phyloP scores from a whole-genome alignment of 2,113 vertebrate species.

The Xiphophorus hellerii region DNA sequence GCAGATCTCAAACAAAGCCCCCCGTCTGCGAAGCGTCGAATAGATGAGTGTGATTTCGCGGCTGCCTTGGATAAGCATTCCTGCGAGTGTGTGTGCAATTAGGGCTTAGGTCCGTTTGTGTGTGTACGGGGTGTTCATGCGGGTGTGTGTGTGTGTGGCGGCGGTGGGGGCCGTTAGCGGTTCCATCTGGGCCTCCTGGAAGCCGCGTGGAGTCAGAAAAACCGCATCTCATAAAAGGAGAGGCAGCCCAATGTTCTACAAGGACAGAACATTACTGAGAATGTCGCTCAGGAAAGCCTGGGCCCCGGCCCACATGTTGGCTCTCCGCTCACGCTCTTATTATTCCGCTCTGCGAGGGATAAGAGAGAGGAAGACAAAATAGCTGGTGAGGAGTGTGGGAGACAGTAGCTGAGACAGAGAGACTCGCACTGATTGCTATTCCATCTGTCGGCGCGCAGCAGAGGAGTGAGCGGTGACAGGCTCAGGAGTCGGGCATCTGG shows the following conservation, averaged over 20 bases:
- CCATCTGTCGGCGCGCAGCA: conserved; percentile 87
- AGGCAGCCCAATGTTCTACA: conserved; percentile 99
- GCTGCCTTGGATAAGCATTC: conserved; percentile 73
- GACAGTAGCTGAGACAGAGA: conserved; percentile 61
- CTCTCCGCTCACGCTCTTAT: conserved; percentile 67
- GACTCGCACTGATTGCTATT: conserved; percentile 92
- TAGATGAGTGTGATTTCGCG: conserved; percentile 56
- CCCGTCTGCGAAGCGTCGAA: conserved; percentile 25
- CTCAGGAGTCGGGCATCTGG: conserved; percentile 93
- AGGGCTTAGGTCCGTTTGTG: conserved; percentile 64
- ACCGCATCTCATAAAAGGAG: conserved; percentile 98
- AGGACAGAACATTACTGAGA: conserved; percentile 99
- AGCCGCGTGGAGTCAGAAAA: conserved; percentile 96
- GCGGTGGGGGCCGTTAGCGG: conserved; percentile 83
- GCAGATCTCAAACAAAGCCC: conserved; percentile 73
- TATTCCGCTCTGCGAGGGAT: conserved; percentile 68
- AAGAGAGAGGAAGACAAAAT: conserved; percentile 71
- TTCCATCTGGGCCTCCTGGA: conserved; percentile 98
- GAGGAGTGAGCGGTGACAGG: conserved; percentile 91
- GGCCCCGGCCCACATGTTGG: conserved; percentile 93
- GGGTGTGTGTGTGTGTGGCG: conserved; percentile 58
- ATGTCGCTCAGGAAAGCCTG: conserved; percentile 94
- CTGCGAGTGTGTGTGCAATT: conserved; percentile 73
- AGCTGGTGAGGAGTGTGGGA: conserved; percentile 64
- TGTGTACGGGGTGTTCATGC: conserved; percentile 35